These are phyloP conservation scores for Drosophila paranaensis DNA, from an alignment of 2,888 invertebrate species.

Conservation along the genomic window DNA sequence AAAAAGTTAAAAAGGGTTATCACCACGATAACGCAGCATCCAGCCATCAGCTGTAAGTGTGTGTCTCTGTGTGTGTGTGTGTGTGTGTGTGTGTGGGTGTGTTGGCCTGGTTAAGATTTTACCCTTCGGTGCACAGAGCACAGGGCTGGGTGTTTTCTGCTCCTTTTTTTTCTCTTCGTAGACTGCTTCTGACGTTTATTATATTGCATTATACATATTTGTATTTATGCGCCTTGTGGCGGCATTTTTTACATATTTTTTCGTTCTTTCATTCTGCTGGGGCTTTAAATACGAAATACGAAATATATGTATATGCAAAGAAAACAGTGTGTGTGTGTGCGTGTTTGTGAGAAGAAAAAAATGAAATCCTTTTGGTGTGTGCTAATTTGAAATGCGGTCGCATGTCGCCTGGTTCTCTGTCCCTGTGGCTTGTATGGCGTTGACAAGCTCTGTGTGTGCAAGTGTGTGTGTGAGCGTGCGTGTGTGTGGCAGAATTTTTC, in stretches of 20 bases:
- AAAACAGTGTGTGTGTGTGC: constrained; percentile 5
- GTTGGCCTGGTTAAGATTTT: constrained; percentile 35
- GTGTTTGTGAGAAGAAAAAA: constrained; percentile 10
- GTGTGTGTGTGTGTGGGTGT: not conserved
- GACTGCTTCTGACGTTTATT: constrained; percentile 75
- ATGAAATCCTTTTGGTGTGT: constrained; percentile 50
- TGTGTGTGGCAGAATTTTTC: constrained; percentile 51
- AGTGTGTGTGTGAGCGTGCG: constrained; percentile 20
- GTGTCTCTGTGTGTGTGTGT: not conserved
- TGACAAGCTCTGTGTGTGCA: constrained; percentile 29
- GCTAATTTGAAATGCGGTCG: constrained; percentile 77
- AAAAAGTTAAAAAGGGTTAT: constrained; percentile 73
- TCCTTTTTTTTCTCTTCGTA: constrained; percentile 17
- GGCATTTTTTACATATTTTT: constrained; percentile 35
- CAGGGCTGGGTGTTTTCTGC: constrained; percentile 23
- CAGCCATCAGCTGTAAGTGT: constrained; percentile 6
- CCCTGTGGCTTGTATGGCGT: constrained; percentile 33
- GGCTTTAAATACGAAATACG: constrained; percentile 41
- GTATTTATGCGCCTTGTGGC: constrained; percentile 68
- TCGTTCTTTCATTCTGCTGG: constrained; percentile 16
- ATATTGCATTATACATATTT: constrained; percentile 74
- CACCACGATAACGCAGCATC: constrained; percentile 51
- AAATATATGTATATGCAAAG: constrained; percentile 16
- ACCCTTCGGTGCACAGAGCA: constrained; percentile 39
- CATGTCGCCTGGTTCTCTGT: constrained; percentile 40